These are phyloP conservation scores for Apaloderma vittatum DNA, from an alignment of 2,113 vertebrate genomes.

Conservation along the genomic window DNA sequence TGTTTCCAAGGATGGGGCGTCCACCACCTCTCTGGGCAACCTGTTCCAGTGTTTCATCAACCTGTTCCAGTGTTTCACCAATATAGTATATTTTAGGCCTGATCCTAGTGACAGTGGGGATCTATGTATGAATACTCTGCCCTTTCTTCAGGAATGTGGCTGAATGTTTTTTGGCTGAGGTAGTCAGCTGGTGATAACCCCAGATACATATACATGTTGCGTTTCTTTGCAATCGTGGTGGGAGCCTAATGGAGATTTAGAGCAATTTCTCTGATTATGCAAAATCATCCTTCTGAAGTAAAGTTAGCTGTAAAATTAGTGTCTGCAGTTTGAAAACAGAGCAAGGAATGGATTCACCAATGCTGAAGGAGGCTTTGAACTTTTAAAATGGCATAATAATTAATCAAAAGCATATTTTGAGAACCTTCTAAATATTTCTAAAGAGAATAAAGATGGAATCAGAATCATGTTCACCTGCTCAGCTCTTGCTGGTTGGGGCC, in stretches of 20 bases:
- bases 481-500: neutral
- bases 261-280: neutral
- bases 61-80: no score
- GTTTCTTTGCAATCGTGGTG: neutral
- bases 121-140: neutral
- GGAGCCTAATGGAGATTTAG: neutral
- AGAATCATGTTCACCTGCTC: neutral
- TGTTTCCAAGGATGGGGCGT: no score
- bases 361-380: neutral
- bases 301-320: neutral
- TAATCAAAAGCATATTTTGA: neutral
- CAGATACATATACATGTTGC: neutral
- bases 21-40: no score
- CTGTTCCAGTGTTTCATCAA: no score
- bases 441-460: neutral
- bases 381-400: neutral
- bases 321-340: neutral
- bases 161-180: neutral
- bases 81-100: neutral
- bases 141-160: neutral
- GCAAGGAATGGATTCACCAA: neutral
- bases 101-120: neutral
- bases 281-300: neutral
- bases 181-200: neutral
- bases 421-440: neutral